Evolutionary conservation across 2,888 invertebrate species (phyloP).

Genomic region (Ethmia dodecea): DNA sequence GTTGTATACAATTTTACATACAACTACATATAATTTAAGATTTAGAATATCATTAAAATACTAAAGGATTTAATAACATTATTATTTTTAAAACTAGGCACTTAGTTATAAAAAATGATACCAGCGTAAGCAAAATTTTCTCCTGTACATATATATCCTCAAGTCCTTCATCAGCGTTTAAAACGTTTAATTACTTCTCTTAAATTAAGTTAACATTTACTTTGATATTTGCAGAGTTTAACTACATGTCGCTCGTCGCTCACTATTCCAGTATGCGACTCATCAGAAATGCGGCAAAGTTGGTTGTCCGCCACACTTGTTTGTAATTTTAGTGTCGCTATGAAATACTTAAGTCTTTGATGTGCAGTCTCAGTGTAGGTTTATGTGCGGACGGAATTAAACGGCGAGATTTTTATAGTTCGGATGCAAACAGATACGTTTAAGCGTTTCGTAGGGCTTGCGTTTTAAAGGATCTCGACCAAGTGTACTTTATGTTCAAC

Average conservation of each 20-base stretch:
- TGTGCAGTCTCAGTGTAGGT: constrained; percentile 29
- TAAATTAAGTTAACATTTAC: no score
- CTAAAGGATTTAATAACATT: no score
- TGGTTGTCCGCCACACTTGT: constrained; percentile 18
- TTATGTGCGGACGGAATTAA: constrained; percentile 34
- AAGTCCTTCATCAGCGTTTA: no score
- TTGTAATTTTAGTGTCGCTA: constrained; percentile 39
- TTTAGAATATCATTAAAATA: no score
- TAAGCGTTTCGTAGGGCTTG: constrained; percentile 11
- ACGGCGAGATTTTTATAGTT: constrained; percentile 36
- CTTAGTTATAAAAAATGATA: no score
- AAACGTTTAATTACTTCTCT: no score
- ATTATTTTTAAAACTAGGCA: no score
- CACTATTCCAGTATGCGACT: constrained; percentile 1
- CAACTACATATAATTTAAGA: no score
- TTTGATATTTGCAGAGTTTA: no score
- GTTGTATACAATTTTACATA: no score
- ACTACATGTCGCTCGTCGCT: not conserved
- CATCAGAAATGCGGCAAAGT: constrained; percentile 9
- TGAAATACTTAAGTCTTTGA: constrained; percentile 43
- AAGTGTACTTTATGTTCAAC: constrained; percentile 27
- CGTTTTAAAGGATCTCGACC: constrained; percentile 21
- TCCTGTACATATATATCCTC: no score
- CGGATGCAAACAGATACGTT: constrained; percentile 27
- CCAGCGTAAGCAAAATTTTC: no score